A percentile compares a stretch with the other conserved stretches of the same genome.
These are phyloP conservation scores for Patella caerulea DNA, from an alignment of 2,888 invertebrate genomes.

Conservation along the genomic window DNA sequence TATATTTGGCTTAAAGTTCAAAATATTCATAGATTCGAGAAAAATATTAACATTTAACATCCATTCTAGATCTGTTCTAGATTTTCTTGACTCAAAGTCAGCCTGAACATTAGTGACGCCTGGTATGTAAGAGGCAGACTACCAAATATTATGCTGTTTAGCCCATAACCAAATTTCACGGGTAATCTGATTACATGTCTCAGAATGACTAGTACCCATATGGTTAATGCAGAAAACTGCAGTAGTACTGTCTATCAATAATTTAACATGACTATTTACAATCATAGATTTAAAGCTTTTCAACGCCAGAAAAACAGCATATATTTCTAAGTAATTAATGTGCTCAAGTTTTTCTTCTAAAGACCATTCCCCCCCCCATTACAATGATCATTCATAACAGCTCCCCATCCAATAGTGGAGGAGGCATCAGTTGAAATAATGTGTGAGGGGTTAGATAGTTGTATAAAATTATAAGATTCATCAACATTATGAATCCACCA, in stretches of 20 bases:
- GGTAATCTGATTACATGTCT: slow-evolving; percentile 13
- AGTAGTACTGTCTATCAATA: slow-evolving; percentile 21
- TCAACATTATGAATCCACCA: slow-evolving; percentile 29
- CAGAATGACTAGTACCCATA: slow-evolving; percentile 23
- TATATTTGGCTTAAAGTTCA: no score
- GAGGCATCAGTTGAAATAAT: slow-evolving; percentile 13
- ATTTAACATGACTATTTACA: no score
- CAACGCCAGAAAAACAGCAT: not conserved
- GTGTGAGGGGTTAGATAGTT: not conserved
- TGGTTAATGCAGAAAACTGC: slow-evolving; percentile 18
- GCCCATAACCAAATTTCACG: slow-evolving; percentile 20
- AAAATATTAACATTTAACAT: no score
- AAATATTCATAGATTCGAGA: no score
- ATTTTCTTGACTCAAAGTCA: slow-evolving; percentile 18
- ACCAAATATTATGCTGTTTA: slow-evolving; percentile 20
- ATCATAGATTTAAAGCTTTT: slow-evolving; percentile 1
- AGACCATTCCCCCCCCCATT: not conserved
- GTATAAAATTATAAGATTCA: not conserved
- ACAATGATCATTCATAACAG: not conserved
- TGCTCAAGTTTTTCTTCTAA: no score
- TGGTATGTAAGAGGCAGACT: slow-evolving; percentile 20
- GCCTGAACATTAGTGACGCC: slow-evolving; percentile 21
- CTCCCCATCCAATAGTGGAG: slow-evolving; percentile 18
- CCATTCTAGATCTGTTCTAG: slow-evolving; percentile 31
- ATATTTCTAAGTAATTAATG: no score